Base-by-base conservation (phyloP, 2,888 invertebrate species). In the Azorinus chamasolen region DNA sequence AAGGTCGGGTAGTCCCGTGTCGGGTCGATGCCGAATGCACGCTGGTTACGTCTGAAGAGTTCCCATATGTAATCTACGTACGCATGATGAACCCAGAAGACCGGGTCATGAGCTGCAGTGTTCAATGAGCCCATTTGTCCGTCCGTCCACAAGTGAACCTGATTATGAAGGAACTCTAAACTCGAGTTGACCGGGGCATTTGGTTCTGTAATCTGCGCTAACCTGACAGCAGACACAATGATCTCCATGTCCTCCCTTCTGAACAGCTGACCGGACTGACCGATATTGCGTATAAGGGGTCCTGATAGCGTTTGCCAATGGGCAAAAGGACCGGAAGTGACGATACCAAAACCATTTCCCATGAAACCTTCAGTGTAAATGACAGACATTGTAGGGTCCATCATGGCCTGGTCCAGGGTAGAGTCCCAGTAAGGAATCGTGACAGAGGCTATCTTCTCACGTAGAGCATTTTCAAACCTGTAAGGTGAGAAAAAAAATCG, bases 401-500 rank as follows among this genome's bases (percentile, higher is more conserved):
- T 69, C 43, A 89, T 71, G 12, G 79, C 77, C 20, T 77, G 76
- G 66, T 89, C 89, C 25, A 89, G 55, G 5, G 87, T 84, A 6
- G 87, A 87, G 71, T 89, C 89, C 89, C 89, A 89, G 76, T 88
- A 90, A 1, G 90, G 90, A 6, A 90, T 39, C 8, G 88, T 87
- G 0, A 88, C 88, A 1, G 71, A 68, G 0, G 87, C 86, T 14
- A 88, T 79, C 63, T 88, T 85, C 48, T 87, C 86, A 27, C 85
- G 80, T 3, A 90, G 81, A 6, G 90, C 90, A 24, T 88, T 86
- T 54, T 90, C 90, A 73, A 87, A 88, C 85, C 90, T 89, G 68
- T 37, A 69, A 62, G 18, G n/a, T 8, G 45, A 45, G 6, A 45
- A 4, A 32, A n/a, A n/a, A n/a, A n/a, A n/a, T n/a, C n/a, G n/a